Percentiles rank a stretch among this genome's conserved stretches.
phyloP scores from a whole-genome alignment of 2,888 invertebrate genomes.

The Brachyopa scutellaris region DNA sequence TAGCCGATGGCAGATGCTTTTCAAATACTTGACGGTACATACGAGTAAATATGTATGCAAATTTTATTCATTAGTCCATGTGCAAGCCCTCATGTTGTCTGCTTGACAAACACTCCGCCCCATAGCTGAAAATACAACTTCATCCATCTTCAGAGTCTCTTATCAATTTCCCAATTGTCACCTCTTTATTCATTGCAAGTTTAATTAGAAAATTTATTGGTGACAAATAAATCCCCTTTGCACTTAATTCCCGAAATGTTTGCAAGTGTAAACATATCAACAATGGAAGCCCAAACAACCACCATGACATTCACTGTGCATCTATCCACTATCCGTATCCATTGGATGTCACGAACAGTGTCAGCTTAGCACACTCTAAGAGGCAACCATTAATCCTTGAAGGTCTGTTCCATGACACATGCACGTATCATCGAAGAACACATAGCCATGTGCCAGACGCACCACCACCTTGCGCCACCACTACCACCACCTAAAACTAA shows the following conservation, averaged over 20 bases:
- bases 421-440: constrained; percentile 28
- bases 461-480: constrained; percentile 19
- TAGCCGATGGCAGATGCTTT: background rate
- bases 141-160: background rate
- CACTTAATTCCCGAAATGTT: constrained; percentile 40
- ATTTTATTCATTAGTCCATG: constrained; percentile 30
- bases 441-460: constrained; percentile 53
- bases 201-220: constrained; percentile 31
- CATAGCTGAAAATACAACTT: background rate
- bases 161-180: constrained; percentile 33
- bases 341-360: constrained; percentile 47
- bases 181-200: constrained; percentile 7
- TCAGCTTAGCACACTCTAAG: constrained; percentile 41
- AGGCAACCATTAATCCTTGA: constrained; percentile 59
- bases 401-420: constrained; percentile 32
- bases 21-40: too few species aligned
- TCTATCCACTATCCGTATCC: too few species aligned
- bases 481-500: constrained; percentile 22
- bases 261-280: constrained; percentile 38
- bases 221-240: constrained; percentile 49
- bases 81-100: background rate
- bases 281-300: background rate
- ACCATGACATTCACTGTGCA: too few species aligned
- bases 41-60: too few species aligned
- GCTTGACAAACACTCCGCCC: constrained; percentile 2